phyloP scores from a whole-genome alignment of 2,888 invertebrate genomes.

The Tryphoninae sp. region DNA sequence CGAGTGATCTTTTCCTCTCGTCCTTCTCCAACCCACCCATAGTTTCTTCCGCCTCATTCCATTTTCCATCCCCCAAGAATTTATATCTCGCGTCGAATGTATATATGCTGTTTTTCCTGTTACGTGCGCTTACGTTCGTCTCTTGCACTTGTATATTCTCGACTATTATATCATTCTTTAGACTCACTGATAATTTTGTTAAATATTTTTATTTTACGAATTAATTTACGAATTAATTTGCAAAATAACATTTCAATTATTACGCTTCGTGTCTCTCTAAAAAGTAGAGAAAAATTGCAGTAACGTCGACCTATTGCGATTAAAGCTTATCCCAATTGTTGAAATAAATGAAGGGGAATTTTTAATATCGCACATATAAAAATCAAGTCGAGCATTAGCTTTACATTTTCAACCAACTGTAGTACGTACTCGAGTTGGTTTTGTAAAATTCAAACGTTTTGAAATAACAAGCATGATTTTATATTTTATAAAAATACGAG shows the following conservation, averaged over 20 bases:
- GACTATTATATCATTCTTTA: neutral
- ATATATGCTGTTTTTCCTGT: neutral
- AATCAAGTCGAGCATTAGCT: constrained; percentile 7
- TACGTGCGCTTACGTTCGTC: neutral
- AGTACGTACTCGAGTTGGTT: constrained; percentile 26
- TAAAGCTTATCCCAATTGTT: too few relatives aligned
- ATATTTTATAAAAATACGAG: constrained; percentile 16
- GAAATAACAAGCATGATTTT: constrained; percentile 30
- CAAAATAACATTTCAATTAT: too few relatives aligned
- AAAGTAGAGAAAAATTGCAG: too few relatives aligned
- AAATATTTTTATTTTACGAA: too few relatives aligned
- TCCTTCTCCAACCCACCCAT: neutral
- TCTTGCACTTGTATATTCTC: too few relatives aligned
- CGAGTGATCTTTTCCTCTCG: constrained; percentile 32
- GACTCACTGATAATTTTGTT: neutral
- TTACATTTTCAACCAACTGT: too few relatives aligned
- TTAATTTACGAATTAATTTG: too few relatives aligned
- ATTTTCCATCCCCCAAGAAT: neutral
- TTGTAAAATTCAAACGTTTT: constrained; percentile 26
- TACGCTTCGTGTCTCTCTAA: neutral
- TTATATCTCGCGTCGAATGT: neutral
- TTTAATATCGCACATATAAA: constrained; percentile 15
- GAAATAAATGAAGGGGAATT: neutral
- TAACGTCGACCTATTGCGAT: too few relatives aligned
- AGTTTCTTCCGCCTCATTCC: constrained; percentile 2